Evolutionary conservation across 2,888 invertebrate species (phyloP).

Genomic region (Drosophila percnosoma): DNA sequence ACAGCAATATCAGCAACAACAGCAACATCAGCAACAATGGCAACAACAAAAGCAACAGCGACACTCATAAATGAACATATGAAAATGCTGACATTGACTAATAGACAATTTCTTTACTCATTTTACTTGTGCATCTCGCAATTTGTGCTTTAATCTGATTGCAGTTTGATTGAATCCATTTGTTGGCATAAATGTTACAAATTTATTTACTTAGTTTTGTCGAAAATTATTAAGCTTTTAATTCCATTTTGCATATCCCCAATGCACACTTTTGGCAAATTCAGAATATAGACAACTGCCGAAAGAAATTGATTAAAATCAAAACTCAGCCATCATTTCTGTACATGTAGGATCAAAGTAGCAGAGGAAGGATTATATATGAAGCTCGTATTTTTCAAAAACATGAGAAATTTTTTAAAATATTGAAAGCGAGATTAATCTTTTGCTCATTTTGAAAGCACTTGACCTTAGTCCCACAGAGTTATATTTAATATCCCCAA

Average conservation of each 20-base stretch:
- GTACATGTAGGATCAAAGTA: not conserved
- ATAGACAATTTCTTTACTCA: conserved; percentile 1
- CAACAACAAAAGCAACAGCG: conserved; percentile 1
- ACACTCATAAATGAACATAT: conserved; percentile 29
- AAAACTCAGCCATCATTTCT: not conserved
- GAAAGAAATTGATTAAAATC: not conserved
- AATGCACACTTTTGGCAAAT: not conserved
- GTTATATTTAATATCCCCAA: not conserved
- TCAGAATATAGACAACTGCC: not conserved
- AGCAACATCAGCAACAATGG: not conserved
- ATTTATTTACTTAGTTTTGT: not conserved
- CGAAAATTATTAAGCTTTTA: not conserved
- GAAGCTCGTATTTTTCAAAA: not conserved
- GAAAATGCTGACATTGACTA: conserved; percentile 5
- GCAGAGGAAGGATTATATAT: not conserved
- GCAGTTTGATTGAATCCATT: not conserved
- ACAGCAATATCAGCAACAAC: not conserved
- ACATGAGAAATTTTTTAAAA: not conserved
- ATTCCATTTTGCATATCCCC: not conserved
- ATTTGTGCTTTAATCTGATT: not conserved
- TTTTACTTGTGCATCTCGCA: conserved; percentile 11
- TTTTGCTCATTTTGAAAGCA: not conserved
- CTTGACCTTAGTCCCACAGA: not conserved
- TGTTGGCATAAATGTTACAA: not conserved
- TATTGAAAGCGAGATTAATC: not conserved